These are phyloP conservation scores for Ellobius talpinus DNA, from an alignment of 2,113 vertebrate genomes.

Conservation along the genomic window DNA sequence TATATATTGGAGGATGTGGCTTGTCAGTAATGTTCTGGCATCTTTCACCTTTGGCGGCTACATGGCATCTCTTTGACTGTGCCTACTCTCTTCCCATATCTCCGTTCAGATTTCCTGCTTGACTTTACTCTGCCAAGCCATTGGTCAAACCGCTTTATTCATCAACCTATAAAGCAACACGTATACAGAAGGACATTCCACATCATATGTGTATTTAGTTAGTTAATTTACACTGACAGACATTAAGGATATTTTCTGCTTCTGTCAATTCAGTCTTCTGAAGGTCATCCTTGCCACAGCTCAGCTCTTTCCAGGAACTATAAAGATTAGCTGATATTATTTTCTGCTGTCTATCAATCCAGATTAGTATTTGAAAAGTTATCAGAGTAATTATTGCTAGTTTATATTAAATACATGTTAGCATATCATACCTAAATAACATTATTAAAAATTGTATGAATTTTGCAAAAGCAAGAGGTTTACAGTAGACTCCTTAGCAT, in stretches of 20 bases:
- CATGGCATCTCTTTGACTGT: no score
- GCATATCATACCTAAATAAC: neutral
- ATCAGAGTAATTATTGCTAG: neutral
- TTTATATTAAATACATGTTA: neutral
- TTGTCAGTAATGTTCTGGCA: no score
- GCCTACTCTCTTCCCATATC: no score
- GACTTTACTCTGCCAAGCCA: no score
- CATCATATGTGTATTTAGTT: neutral
- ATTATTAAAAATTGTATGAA: neutral
- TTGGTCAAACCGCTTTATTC: no score
- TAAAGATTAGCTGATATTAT: neutral
- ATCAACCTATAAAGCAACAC: no score
- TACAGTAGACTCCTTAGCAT: neutral
- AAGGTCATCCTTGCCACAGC: fast-evolving
- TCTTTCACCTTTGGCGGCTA: no score
- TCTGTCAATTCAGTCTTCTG: neutral
- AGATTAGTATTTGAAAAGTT: neutral
- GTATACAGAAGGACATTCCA: no score
- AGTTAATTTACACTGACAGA: neutral
- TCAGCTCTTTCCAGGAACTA: neutral
- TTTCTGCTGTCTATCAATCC: neutral
- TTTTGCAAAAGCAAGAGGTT: neutral
- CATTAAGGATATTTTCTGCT: neutral
- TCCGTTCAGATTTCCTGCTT: no score
- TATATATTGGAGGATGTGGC: no score